Evolutionary conservation across 2,888 invertebrate genomes (phyloP), one percentile per base, ranked within the genome.

Genomic region (Polyploca ridens): DNA sequence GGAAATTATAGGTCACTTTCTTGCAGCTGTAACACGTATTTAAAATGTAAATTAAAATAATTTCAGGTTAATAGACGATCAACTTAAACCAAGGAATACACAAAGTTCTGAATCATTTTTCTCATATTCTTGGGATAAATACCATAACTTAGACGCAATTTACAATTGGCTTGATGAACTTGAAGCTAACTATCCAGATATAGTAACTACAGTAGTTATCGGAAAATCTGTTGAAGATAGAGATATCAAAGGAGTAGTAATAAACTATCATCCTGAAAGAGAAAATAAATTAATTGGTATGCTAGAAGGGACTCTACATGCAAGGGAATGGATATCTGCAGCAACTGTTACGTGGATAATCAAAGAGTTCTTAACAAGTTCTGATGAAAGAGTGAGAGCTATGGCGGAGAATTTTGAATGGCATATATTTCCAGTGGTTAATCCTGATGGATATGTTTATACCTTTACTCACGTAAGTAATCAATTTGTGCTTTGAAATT

Each of bases 381-480:
- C 84, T 0, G 93, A 96, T 70, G 75, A 93, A 0, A 86, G 85
- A 61, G 88, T 96, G 0, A 90, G 95, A 13, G 82, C 90, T 16
- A 82, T 97, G 68, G 95, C 96, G 1, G 95, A 96, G 68, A 94
- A 91, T 70, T 95, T 96, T 69, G 96, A 97, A 81, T 97, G 97
- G 97, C 96, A 97, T 78, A 93, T 97, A 58, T 95, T 97, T 71
- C 97, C 97, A 0, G 95, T 96, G 0, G 92, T 95, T 1, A 97
- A 97, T 84, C 97, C 97, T 13, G 97, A 97, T 89, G 97, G 97
- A 33, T 97, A 96, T 80, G 94, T 86, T 6, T 97, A 96, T 77
- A 95, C 96, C 0, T 96, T 96, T 76, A 94, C 94, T 7, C 86
- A 82, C 67, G 96, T 97, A 88, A 93, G 94, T 91, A 62, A 64